phyloP scores from a whole-genome alignment of 2,888 invertebrate species.

The Nephrocerus scutellatus region DNA sequence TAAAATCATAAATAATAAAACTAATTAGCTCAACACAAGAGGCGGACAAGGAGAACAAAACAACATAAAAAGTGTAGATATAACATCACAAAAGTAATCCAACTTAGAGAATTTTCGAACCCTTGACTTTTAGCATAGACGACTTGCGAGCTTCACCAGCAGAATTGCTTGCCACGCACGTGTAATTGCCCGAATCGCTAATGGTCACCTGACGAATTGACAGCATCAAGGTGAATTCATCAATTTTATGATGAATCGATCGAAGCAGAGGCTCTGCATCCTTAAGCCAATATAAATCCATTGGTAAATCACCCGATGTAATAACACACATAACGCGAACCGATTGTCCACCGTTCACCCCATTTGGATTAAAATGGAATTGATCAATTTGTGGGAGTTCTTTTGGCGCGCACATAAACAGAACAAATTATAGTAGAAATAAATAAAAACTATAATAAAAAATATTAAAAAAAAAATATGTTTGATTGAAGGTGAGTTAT shows the following conservation, averaged over 20 bases:
- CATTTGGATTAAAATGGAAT: constrained; percentile 50
- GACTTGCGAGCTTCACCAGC: constrained; percentile 53
- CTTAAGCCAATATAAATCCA: constrained; percentile 61
- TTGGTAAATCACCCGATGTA: constrained; percentile 70
- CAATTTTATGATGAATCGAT: constrained; percentile 47
- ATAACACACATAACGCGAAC: constrained; percentile 58
- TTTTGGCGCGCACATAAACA: constrained; percentile 27
- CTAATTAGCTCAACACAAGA: not conserved
- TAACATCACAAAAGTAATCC: constrained; percentile 1
- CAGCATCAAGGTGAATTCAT: constrained; percentile 50
- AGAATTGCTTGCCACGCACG: constrained; percentile 54
- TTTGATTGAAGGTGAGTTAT: no score
- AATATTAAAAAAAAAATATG: no score
- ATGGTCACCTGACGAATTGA: constrained; percentile 48
- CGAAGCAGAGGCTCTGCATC: constrained; percentile 45
- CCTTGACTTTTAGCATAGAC: constrained; percentile 54
- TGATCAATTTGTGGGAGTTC: constrained; percentile 52
- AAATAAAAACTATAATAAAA: no score
- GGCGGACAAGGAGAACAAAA: not conserved
- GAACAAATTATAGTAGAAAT: no score
- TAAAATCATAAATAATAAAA: constrained; percentile 6
- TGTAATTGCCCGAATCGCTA: constrained; percentile 52
- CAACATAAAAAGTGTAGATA: constrained; percentile 3
- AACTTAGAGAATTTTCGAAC: constrained; percentile 35
- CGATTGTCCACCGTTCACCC: constrained; percentile 51